Percentiles rank a stretch among this genome's conserved stretches.
Evolutionary conservation across 2,797 vertebrate species (phyloP).

Genomic region (Anolis apletophallus): DNA sequence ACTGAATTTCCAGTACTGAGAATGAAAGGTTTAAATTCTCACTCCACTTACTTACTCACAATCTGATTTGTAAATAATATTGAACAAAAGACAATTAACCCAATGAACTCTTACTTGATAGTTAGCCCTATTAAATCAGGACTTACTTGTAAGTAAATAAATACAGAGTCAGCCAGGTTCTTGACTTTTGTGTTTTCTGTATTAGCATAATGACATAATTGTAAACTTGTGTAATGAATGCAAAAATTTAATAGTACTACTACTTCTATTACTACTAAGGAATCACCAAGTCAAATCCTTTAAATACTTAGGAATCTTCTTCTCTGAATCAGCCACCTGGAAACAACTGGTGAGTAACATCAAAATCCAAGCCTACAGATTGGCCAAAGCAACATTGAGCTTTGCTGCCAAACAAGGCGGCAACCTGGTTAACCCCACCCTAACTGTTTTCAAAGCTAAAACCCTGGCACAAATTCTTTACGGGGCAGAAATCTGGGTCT

Average conservation of each 20-base stretch:
- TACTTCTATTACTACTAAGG: neutral
- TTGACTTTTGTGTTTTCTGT: neutral
- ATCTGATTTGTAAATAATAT: neutral
- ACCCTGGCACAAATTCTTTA: too few relatives aligned
- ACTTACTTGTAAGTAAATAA: neutral
- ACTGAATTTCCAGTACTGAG: neutral
- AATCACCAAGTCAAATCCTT: too few relatives aligned
- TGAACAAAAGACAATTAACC: neutral
- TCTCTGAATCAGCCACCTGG: too few relatives aligned
- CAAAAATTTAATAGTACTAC: neutral
- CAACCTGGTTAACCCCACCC: too few relatives aligned
- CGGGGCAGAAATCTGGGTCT: too few relatives aligned
- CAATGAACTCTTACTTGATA: neutral
- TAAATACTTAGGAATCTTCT: too few relatives aligned
- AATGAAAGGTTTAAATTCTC: neutral
- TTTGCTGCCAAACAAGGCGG: too few relatives aligned
- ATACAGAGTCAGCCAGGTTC: neutral
- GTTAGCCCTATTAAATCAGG: neutral
- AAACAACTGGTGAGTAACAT: too few relatives aligned
- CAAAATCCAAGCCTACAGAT: too few relatives aligned
- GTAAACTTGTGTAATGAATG: neutral
- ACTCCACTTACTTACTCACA: neutral
- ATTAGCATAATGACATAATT: neutral
- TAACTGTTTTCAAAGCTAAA: too few relatives aligned
- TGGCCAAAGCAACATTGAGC: too few relatives aligned